These are phyloP conservation scores for Molossus molossus DNA, from an alignment of 2,797 vertebrate species.

Conservation along the genomic window DNA sequence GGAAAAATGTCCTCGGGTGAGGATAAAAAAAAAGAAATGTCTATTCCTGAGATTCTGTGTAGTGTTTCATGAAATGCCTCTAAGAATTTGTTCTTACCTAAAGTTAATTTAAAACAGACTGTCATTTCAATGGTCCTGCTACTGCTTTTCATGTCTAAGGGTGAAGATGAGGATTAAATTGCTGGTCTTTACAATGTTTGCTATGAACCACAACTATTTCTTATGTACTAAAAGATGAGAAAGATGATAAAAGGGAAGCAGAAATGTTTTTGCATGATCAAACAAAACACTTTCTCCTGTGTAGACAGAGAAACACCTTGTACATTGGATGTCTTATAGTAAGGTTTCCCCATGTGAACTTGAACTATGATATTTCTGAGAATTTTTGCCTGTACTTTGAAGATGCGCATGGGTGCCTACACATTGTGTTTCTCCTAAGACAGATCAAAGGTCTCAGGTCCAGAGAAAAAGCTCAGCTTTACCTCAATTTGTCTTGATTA, in stretches of 20 bases:
- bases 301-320: neutral
- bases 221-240: neutral
- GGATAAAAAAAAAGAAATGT: neutral
- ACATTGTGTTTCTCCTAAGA: neutral
- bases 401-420: neutral
- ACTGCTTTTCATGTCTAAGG: neutral
- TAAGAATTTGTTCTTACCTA: constrained; percentile 35
- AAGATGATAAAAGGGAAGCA: neutral
- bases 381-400: neutral
- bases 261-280: neutral
- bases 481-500: neutral
- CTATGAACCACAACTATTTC: neutral
- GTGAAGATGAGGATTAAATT: neutral
- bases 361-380: neutral
- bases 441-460: neutral
- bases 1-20: too few species aligned
- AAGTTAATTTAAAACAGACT: neutral
- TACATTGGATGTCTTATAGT: neutral
- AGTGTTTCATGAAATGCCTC: neutral
- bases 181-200: neutral
- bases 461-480: neutral
- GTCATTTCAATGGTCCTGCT: neutral
- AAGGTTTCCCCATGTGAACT: neutral
- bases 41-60: neutral
- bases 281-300: neutral